These are phyloP conservation scores for Drosophila meridionalis DNA, from an alignment of 2,888 invertebrate species.

Conservation along the genomic window DNA sequence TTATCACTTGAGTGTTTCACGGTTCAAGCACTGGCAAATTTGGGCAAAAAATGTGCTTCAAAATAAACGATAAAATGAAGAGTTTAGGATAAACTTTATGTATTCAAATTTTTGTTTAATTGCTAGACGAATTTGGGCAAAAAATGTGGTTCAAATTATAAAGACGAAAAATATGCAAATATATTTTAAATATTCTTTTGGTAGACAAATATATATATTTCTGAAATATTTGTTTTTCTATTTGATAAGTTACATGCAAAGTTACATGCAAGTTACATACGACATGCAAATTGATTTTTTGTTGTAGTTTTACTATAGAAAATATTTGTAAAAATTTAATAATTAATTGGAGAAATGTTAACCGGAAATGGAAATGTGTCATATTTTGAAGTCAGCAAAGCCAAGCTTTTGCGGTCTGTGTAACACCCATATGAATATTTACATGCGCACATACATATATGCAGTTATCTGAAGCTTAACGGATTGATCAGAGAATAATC, in stretches of 20 bases:
- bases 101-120: constrained; percentile 1
- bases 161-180: background rate
- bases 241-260: too few species aligned
- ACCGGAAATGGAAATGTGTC: constrained; percentile 12
- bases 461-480: constrained; percentile 3
- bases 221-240: background rate
- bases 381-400: background rate
- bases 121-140: background rate
- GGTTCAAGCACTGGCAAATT: background rate
- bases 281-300: too few species aligned
- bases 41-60: constrained; percentile 1
- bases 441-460: background rate
- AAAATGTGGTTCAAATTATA: background rate
- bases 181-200: background rate
- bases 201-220: too few species aligned
- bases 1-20: background rate
- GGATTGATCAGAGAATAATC: constrained; percentile 28
- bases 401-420: background rate
- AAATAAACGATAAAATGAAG: background rate
- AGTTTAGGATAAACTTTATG: background rate
- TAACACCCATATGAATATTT: constrained; percentile 1
- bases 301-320: background rate
- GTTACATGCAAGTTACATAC: too few species aligned
- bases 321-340: background rate
- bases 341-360: constrained; percentile 8